Base-by-base conservation (phyloP, 2,113 vertebrate species). In the Microcebus lehilahytsara region DNA sequence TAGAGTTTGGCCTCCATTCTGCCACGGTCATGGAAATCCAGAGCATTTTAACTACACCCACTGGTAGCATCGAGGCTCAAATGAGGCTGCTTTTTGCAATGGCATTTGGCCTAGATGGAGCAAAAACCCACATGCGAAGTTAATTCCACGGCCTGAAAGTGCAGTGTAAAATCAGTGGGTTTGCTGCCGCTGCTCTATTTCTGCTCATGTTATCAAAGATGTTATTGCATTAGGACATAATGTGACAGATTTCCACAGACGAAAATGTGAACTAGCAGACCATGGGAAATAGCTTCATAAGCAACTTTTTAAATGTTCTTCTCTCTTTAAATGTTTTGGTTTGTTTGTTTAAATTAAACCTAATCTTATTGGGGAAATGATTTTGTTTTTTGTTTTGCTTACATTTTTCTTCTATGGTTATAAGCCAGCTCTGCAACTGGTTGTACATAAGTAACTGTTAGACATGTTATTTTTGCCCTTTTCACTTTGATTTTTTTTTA, bases 331-430 rank as follows among this genome's bases (percentile, higher is more conserved):
- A 85, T 81, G 16, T 79, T 96, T 91, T 56, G 40, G 74, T 91
- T 71, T 37, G 19, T 88, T 96, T 85, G 9, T 81, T 96, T 77
- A 23, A 92, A 86, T 42, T 77, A 81, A 93, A 87, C 11, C 49
- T 69, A 71, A 25, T 67, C 9, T 87, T 80, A 64, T 14, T 71
- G 46, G 62, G 14, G 30, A 90, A 80, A 75, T 60, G 30, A 88
- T 51, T 89, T 46, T 85, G 53, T 34, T 93, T 49, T 49, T 66
- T 89, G 32, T 77, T 90, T 78, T 62, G 32, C 51, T 81, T 74
- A 19, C 6, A 71, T 62, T 85, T 96, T 94, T 74, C 62, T 74
- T 95, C 40, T 83, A 1, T 46, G 78, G 40, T 92, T 90, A 64
- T 13, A 81, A 81, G 62, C 20, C 42, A 92, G 42, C 42, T 93